These are phyloP conservation scores for Eira barbara DNA, from an alignment of 2,113 vertebrate species.

Conservation along the genomic window DNA sequence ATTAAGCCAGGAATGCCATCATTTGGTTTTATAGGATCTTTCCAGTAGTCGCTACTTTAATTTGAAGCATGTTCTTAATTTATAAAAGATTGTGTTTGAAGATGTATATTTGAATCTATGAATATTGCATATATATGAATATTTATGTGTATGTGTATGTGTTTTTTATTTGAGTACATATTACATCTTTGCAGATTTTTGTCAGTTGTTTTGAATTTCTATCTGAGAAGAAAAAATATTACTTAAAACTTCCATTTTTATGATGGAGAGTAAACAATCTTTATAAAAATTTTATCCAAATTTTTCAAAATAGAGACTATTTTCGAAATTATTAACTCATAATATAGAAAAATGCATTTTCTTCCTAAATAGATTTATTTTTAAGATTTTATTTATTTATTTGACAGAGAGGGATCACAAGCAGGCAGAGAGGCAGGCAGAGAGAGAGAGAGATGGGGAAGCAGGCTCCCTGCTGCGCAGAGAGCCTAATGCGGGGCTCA, in stretches of 20 bases:
- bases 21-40: conserved; percentile 48
- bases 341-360: not conserved
- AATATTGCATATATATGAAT: not conserved
- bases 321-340: not conserved
- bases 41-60: conserved; percentile 34
- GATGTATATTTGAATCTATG: not conserved
- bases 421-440: too few relatives aligned
- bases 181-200: conserved; percentile 31
- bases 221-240: conserved; percentile 8
- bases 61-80: conserved; percentile 6
- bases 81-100: conserved; percentile 16
- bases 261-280: not conserved
- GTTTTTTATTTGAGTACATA: not conserved
- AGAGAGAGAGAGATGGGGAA: too few relatives aligned
- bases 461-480: too few relatives aligned
- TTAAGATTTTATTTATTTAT: not conserved
- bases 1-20: conserved; percentile 55
- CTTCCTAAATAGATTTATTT: not conserved
- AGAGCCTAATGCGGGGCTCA: too few relatives aligned
- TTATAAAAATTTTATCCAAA: not conserved
- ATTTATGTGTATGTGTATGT: not conserved
- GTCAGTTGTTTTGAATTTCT: conserved; percentile 38
- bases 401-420: too few relatives aligned
- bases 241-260: not conserved
- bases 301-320: not conserved